A percentile compares a stretch with the other conserved stretches of the same genome.
These are phyloP conservation scores for Iselma pallidipennis DNA, from an alignment of 2,888 invertebrate species.

Conservation along the genomic window DNA sequence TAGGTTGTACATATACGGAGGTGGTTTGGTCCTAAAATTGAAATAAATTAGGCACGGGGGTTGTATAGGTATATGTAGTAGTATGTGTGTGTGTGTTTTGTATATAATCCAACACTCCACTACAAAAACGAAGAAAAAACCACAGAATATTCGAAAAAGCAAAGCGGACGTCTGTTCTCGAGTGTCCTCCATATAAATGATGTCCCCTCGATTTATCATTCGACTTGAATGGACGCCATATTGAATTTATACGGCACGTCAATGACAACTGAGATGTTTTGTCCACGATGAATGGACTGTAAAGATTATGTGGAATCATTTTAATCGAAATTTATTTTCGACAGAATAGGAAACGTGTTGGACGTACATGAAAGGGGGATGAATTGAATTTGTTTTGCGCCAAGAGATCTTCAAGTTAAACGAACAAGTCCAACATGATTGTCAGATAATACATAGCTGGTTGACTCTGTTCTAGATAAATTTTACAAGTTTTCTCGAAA, in stretches of 20 bases:
- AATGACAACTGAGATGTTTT: constrained; percentile 43
- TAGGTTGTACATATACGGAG: background rate
- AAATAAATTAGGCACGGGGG: constrained; percentile 27
- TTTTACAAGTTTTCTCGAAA: too few species aligned
- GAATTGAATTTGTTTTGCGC: background rate
- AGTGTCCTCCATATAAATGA: constrained; percentile 37
- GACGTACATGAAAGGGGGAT: background rate
- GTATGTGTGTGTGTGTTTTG: too few species aligned
- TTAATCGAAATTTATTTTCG: constrained; percentile 32
- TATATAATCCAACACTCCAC: constrained; percentile 1
- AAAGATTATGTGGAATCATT: constrained; percentile 37
- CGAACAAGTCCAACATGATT: background rate
- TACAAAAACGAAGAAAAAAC: constrained; percentile 13
- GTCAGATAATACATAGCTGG: background rate
- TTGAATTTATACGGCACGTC: constrained; percentile 44
- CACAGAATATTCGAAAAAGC: constrained; percentile 13
- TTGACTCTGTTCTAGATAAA: background rate
- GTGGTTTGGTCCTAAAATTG: constrained; percentile 18
- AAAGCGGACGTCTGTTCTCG: constrained; percentile 26
- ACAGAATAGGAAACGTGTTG: background rate
- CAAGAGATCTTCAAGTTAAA: background rate
- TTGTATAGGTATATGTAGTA: too few species aligned
- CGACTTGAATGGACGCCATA: constrained; percentile 42
- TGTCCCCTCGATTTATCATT: constrained; percentile 45
- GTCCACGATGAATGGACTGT: constrained; percentile 38